These are phyloP conservation scores for Phthorimaea operculella DNA, from an alignment of 1,140 invertebrate genomes.

Conservation along the genomic window DNA sequence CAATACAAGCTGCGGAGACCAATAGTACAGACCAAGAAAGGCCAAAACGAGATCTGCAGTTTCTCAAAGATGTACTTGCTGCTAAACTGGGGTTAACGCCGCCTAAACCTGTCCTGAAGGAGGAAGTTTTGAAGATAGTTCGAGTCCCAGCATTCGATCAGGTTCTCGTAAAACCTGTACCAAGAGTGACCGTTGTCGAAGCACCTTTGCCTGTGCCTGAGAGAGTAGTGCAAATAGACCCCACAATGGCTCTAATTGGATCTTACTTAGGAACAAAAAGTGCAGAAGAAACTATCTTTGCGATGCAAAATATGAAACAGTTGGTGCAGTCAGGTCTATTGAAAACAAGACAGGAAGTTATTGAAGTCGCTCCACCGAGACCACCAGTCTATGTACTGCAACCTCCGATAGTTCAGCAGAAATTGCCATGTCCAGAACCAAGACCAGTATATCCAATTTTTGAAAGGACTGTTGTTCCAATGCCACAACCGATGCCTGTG, in stretches of 20 bases:
- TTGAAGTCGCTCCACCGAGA: slow-evolving; percentile 1
- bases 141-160: slow-evolving; percentile 18
- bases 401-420: not conserved
- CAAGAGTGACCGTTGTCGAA: slow-evolving; percentile 3
- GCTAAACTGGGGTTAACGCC: not conserved
- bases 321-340: slow-evolving; percentile 19
- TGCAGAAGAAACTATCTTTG: slow-evolving; percentile 11
- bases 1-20: slow-evolving; percentile 4
- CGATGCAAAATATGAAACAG: slow-evolving; percentile 14
- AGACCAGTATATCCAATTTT: not conserved
- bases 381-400: not conserved
- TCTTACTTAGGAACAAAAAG: slow-evolving; percentile 18
- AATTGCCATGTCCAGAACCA: not conserved
- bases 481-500: not conserved
- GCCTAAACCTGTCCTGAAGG: not conserved
- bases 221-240: not conserved
- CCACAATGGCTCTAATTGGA: slow-evolving; percentile 7
- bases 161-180: slow-evolving; percentile 17
- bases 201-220: not conserved
- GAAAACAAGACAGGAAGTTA: slow-evolving; percentile 8
- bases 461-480: not conserved
- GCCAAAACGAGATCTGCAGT: slow-evolving; percentile 17
- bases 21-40: slow-evolving; percentile 8
- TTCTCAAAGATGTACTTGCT: slow-evolving; percentile 14
- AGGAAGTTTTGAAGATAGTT: slow-evolving; percentile 13